Base-by-base conservation (phyloP, 1,140 invertebrate genomes). In the Thaumatotibia leucotreta region DNA sequence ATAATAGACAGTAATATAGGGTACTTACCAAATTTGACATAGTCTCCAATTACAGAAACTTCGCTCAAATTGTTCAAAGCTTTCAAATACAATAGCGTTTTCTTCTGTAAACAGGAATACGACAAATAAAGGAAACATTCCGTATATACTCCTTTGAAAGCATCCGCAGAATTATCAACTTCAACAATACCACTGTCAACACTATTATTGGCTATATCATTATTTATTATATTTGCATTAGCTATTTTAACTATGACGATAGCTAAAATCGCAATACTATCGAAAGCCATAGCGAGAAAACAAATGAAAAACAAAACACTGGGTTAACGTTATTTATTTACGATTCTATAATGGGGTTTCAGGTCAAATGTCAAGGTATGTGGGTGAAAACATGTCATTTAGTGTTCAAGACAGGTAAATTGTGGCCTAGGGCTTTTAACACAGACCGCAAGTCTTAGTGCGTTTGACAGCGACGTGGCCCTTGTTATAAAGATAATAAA, bases 21-120 rank as follows among this genome's bases (percentile, higher is more conserved):
- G 24, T 24, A 77, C 78, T 91, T 90, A 80, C 93, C 91, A 33
- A 93, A 88, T 65, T 92, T 92, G 1, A 93, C 76, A 63, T 86
- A 86, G 50, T 91, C 86, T 0, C 92, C 93, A 10, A 92, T 74
- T 14, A 94, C 73, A 8, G 84, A 90, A 24, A 93, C 85, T 69
- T 93, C 91, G 22, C 89, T 84, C 10, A 93, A 74, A 6, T 75
- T 73, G 66, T 91, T 86, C 17, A 94, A 75, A 10, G 83, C 79
- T 17, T 92, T 89, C 9, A 94, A 71, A 72, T 92, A 93, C 61
- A 85, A 67, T 10, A 92, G 75, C 2, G 93, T 85, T 69, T 92
- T 91, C 32, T 87, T 92, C 67, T 92, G 92, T 14, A 92, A 75
- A 67, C 93, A 94, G 11, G 73, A 68, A 4, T 92, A 85, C 0